A percentile compares a stretch with the other conserved stretches of the same genome.
phyloP scores from a whole-genome alignment of 2,888 invertebrate genomes.

The Dryobotodes eremita region DNA sequence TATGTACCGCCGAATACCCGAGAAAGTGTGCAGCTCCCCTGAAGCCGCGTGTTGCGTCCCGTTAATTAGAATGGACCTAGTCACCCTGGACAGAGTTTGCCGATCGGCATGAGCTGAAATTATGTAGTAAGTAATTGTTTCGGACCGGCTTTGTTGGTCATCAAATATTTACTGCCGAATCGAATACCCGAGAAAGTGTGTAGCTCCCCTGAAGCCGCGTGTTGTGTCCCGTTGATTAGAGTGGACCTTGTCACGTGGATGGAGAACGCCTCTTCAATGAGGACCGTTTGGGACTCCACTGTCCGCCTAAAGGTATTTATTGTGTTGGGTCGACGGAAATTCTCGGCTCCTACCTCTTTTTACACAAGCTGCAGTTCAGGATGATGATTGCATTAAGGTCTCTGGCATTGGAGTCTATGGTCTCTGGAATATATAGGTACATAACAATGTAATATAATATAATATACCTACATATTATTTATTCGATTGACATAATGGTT shows the following conservation, averaged over 20 bases:
- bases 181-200: neutral
- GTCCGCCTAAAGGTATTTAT: neutral
- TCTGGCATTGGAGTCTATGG: neutral
- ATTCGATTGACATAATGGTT: neutral
- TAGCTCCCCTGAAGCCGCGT: slow-evolving; percentile 7
- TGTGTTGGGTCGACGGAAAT: slow-evolving; percentile 16
- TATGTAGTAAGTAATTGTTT: neutral
- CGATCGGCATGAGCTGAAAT: neutral
- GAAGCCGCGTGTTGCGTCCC: neutral
- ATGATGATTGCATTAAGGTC: neutral
- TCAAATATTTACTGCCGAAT: neutral
- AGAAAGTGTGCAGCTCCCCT: neutral
- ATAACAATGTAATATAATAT: no score
- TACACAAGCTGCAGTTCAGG: neutral
- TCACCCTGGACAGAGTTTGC: neutral
- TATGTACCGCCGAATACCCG: neutral
- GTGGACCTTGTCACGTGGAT: slow-evolving; percentile 30
- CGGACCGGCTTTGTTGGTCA: neutral
- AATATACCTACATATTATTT: neutral
- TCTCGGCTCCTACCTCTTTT: neutral
- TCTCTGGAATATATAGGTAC: neutral
- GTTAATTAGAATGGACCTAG: slow-evolving; percentile 24
- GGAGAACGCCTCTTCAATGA: slow-evolving; percentile 20
- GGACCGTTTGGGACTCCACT: slow-evolving; percentile 6
- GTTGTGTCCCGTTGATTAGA: slow-evolving; percentile 24